Evolutionary conservation across 2,113 vertebrate species (phyloP).

Genomic region (Zosterops borbonicus): DNA sequence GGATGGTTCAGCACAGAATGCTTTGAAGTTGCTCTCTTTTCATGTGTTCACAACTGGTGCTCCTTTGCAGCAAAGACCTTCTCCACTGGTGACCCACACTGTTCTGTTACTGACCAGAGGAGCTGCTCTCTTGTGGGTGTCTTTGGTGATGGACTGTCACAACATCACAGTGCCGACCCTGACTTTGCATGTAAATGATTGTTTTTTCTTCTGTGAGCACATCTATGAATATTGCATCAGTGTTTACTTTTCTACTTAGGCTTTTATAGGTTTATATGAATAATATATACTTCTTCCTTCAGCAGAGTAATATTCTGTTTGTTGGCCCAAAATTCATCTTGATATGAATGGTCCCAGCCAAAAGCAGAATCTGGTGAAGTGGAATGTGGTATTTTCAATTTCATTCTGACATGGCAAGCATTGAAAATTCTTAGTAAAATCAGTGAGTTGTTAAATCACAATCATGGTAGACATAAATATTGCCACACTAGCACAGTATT

Average conservation of each 20-base stretch:
- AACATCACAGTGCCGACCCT: rapidly evolving
- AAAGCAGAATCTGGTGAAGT: not conserved
- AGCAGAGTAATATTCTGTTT: not conserved
- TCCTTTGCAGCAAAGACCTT: not conserved
- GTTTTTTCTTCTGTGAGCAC: not conserved
- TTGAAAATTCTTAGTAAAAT: not conserved
- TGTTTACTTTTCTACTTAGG: not conserved
- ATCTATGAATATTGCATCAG: not conserved
- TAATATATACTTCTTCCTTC: not conserved
- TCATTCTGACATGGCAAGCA: not conserved
- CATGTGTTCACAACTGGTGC: not conserved
- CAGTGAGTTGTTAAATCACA: not conserved
- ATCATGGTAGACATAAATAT: not conserved
- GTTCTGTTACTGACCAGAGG: not conserved
- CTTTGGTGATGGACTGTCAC: not conserved
- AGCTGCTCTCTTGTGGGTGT: not conserved
- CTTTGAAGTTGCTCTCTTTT: not conserved
- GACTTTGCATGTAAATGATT: not conserved
- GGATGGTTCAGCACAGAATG: not conserved
- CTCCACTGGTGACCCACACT: not conserved
- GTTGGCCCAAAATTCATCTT: not conserved
- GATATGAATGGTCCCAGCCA: not conserved
- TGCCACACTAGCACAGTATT: not conserved
- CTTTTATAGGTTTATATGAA: not conserved
- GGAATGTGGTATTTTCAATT: not conserved